These are phyloP conservation scores for Rhagophthalmus giganteus DNA, from an alignment of 2,888 invertebrate genomes.

Conservation along the genomic window DNA sequence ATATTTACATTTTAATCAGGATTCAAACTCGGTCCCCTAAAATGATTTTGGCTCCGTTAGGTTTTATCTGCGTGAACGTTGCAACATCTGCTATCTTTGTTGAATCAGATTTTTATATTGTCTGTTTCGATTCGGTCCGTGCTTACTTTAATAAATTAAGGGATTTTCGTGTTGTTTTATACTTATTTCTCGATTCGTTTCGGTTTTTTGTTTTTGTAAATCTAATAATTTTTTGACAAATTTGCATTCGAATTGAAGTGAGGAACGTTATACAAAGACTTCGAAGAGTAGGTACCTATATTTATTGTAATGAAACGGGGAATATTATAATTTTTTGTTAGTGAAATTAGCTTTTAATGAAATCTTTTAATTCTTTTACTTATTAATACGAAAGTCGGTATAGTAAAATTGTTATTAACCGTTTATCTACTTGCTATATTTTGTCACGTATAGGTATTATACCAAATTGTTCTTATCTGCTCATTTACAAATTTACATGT, in stretches of 20 bases:
- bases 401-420: neutral
- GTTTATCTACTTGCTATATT: neutral
- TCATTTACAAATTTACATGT: too few species aligned
- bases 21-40: constrained; percentile 1
- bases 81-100: neutral
- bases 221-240: neutral
- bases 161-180: neutral
- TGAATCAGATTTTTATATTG: neutral
- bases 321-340: neutral
- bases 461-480: neutral
- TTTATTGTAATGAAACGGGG: too few species aligned
- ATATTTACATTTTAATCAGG: constrained; percentile 16
- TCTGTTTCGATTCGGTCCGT: neutral
- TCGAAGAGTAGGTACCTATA: too few species aligned
- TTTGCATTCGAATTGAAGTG: neutral
- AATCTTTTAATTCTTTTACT: too few species aligned
- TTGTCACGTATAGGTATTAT: neutral
- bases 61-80: neutral
- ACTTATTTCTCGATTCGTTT: neutral
- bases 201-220: neutral
- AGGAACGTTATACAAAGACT: too few species aligned
- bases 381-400: too few species aligned
- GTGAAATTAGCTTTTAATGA: too few species aligned
- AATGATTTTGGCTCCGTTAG: neutral
- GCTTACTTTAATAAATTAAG: neutral